Base-by-base conservation (phyloP, 2,113 vertebrate species). In the Pyrgilauda ruficollis region DNA sequence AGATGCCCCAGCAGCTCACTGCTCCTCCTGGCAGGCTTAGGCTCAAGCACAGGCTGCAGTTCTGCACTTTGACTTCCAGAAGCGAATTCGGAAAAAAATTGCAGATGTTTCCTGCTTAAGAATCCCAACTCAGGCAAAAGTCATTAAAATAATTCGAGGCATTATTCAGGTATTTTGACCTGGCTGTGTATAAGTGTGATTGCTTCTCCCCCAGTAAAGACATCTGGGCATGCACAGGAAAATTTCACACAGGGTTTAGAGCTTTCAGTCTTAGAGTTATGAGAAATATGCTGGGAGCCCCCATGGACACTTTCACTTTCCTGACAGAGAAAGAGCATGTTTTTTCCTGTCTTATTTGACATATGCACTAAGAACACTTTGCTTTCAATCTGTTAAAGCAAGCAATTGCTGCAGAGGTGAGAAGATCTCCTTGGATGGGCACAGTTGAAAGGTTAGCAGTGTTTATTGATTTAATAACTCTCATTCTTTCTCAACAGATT, bases 381-480 rank as follows among this genome's bases (percentile, higher is more conserved):
- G 21, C 76, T 94, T 84, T 89, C 91, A 77, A 81, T 61, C 22
- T 56, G 20, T 63, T 76, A 64, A 70, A 85, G 80, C 76, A 30
- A 53, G 73, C 23, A 13, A 43, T 90, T 52, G 59, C 64, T 83
- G 91, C 81, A 63, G 83, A 11, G 1, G 74, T 46, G 69, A 84
- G 82, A 47, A 8, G 46, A 76, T 92, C 75, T 94, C 96, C 72
- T 96, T 88, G 62, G 90, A 95, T 9, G 35, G 80, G 89, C 80
- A 47, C 75, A 92, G 79, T 63, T 63, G 92, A 96, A 96, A 96
- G 97, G 91, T 94, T 93, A 95, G 94, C 84, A 41, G 76, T 92
- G 89, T 93, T 85, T 97, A 95, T 97, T 93, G 97, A 97, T 97
- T 96, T 96, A 96, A 94, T 96, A 90, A 95, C 96, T 97, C 70